Base-by-base conservation (phyloP, 2,113 vertebrate genomes). In the Pomatorhinus ruficollis region DNA sequence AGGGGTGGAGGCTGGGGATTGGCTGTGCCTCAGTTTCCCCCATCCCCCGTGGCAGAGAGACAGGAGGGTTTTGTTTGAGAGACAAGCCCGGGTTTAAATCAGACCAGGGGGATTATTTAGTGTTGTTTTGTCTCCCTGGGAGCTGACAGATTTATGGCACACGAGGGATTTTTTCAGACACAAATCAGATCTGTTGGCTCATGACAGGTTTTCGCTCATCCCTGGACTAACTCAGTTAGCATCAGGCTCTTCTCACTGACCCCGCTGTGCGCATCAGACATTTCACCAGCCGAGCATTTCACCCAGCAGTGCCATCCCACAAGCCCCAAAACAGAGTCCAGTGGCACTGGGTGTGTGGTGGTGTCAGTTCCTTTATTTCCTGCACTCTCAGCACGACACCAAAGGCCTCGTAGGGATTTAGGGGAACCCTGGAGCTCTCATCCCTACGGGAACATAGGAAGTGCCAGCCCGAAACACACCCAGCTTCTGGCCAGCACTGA, bases 11-110 rank as follows among this genome's bases (percentile, higher is more conserved):
- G 87, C 17, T 56, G 69, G 49, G 23, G 24, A 60, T 76, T 35
- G 68, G 16, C 39, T 6, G 18, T 83, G 52, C 93, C 78, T 92
- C 92, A 30, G 83, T 86, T 96, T 96, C 85, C 61, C 42, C 57
- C 15, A 4, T 44, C 45, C 33, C 30, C 30, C 0, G 0, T 18
- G n/a, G 27, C 37, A 0, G 0, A 5, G 18, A 45, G 33, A 53
- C 49, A 15, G 64, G 54, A 61, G 1, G 5, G 13, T 19, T 81
- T 71, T 27, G 17, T 61, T 45, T 3, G 12, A 76, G 80, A 39
- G 45, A 11, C 20, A 24, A 76, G 35, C 9, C 20, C 4, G n/a
- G 44, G 20, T 64, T 79, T 50, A 39, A 89, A 83, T 8, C 18
- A 49, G 54, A 44, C 30, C 31, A 0, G 31, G 61, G 85, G 76